Percentiles rank a stretch among this genome's conserved stretches.
phyloP scores from a whole-genome alignment of 2,888 invertebrate genomes.

The Tetragonisca angustula region DNA sequence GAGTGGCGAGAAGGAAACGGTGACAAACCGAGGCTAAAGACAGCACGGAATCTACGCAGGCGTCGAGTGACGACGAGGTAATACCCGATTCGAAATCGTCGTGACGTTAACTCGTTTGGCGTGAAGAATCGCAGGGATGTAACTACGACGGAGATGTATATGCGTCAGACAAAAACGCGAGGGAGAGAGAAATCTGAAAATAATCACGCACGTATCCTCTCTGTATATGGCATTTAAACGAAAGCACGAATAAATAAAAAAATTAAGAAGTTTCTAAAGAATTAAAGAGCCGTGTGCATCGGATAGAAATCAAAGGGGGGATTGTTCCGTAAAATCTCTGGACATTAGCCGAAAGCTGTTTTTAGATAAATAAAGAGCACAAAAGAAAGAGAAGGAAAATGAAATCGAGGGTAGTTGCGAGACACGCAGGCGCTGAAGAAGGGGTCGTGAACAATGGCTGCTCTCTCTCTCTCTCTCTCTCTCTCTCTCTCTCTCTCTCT shows the following conservation, averaged over 20 bases:
- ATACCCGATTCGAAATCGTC: slow-evolving; percentile 13
- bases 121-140: not conserved
- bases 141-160: not conserved
- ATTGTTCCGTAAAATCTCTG: slow-evolving; percentile 5
- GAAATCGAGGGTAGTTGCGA: slow-evolving; percentile 15
- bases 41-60: slow-evolving; percentile 17
- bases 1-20: not conserved
- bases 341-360: slow-evolving; percentile 1
- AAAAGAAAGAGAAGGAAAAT: slow-evolving; percentile 12
- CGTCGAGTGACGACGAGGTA: not conserved
- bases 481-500: slow-evolving; percentile 15
- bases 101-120: slow-evolving; percentile 22
- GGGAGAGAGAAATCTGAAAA: not conserved
- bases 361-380: slow-evolving; percentile 3
- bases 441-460: slow-evolving; percentile 56
- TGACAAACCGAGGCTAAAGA: slow-evolving; percentile 8
- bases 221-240: not conserved
- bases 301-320: not conserved
- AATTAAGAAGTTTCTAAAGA: not conserved
- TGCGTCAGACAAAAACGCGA: no score
- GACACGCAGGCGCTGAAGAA: slow-evolving; percentile 55
- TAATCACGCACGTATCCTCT: not conserved
- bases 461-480: slow-evolving; percentile 17
- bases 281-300: not conserved
- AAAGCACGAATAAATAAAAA: not conserved